Evolutionary conservation across 2,888 invertebrate species (phyloP), one percentile per base, ranked within the genome.

Genomic region (Drosophila ustulata): DNA sequence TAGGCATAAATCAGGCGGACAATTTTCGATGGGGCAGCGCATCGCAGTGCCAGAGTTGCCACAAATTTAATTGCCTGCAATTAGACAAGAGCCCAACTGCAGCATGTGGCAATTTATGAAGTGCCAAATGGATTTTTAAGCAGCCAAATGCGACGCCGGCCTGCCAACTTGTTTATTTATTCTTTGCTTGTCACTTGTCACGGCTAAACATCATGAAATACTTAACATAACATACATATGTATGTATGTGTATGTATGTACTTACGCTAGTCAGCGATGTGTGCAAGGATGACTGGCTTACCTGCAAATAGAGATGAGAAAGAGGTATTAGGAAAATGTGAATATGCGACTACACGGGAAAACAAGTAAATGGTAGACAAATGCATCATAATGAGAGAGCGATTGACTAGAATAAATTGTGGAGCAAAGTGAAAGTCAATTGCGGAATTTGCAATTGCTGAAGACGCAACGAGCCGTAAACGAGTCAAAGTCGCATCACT

Each of bases 1-100:
- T 84, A 77, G 67, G 71, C 85, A 87, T 82, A 84, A 87, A 82
- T 87, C 82, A 82, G 68, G 57, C 65, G 69, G 51, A 47, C 59
- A 62, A 56, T 69, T 63, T 62, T 3, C 61, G 56, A 49, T 64
- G 66, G 26, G 37, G 37, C 55, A 18, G 18, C 34, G 56, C 74
- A 55, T 75, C 74, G 82, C 83, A 83, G 62, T 73, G 25, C 37
- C 37, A 37, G 37, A 57, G 51, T 64, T 82, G 82, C 79, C 82
- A 75, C 74, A 77, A 74, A 56, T 81, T 78, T 78, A 82, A 86
- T 82, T 82, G 71, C 74, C 79, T 32, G 49, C 61, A 82, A 82
- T 82, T 82, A 84, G 82, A 74, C 68, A 80, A 75, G 52, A 78
- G 18, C 61, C 57, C 73, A 75, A 55, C 57, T 68, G 78, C 78